Percentiles rank a stretch among this genome's conserved stretches.
Conservation (phyloP, 2,888 invertebrate genomes). For the Erebia ligea region DNA sequence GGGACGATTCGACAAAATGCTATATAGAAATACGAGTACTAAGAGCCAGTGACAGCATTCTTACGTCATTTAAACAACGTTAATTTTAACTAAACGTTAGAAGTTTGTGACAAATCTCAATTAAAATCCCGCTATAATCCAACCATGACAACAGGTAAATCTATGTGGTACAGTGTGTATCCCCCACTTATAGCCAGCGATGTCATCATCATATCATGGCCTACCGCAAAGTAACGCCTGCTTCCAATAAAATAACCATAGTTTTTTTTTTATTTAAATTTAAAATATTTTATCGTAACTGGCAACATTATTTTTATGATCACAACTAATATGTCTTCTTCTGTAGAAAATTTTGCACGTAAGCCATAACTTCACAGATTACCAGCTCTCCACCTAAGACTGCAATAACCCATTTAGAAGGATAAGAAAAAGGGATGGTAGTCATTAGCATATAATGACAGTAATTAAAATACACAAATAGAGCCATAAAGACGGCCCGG, state of each 20-base stretch:
- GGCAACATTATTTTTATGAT: background rate
- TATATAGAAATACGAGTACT: conserved; percentile 63
- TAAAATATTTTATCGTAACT: background rate
- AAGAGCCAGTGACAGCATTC: background rate
- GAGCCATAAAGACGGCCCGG: conserved; percentile 84
- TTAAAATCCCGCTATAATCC: no score
- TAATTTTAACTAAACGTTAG: background rate
- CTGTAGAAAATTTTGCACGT: background rate
- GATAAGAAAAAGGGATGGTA: conserved; percentile 84
- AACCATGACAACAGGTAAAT: no score
- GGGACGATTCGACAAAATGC: conserved; percentile 71
- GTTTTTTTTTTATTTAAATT: no score
- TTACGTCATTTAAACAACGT: background rate
- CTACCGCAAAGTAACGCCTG: no score
- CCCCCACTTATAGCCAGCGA: no score
- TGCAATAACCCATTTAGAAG: conserved; percentile 81
- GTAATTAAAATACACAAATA: conserved; percentile 89
- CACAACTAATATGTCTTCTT: background rate
- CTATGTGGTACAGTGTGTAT: no score
- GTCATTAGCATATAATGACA: conserved; percentile 86
- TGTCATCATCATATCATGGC: no score
- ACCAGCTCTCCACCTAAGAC: conserved; percentile 54
- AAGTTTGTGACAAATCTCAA: no score
- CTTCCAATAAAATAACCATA: no score
- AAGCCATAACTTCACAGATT: conserved; percentile 15